Evolutionary conservation across 2,113 vertebrate genomes (phyloP).

Genomic region (Alligator sinensis): DNA sequence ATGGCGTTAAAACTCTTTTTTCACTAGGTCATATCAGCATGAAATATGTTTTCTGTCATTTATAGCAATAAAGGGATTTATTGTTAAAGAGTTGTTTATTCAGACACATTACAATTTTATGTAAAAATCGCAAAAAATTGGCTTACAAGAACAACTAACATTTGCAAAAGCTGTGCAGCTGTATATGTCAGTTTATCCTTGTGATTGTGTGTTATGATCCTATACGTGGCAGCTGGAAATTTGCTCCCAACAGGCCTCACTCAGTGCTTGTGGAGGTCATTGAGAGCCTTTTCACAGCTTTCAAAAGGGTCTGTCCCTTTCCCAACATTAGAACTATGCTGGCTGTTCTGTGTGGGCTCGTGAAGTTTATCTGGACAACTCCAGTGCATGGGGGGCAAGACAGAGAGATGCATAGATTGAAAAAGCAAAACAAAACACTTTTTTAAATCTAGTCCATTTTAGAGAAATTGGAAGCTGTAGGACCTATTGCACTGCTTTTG

Average conservation of each 20-base stretch:
- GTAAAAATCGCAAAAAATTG: conserved; percentile 43
- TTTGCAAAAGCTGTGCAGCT: conserved; percentile 52
- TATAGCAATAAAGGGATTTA: conserved; percentile 54
- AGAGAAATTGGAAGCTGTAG: not conserved
- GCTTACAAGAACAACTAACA: conserved; percentile 24
- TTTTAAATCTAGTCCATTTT: not conserved
- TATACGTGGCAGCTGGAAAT: conserved; percentile 32
- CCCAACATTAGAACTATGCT: not conserved
- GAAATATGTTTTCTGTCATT: conserved; percentile 60
- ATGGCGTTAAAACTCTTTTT: conserved; percentile 41
- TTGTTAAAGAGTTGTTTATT: conserved; percentile 64
- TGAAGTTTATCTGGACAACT: not conserved
- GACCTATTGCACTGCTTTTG: not conserved
- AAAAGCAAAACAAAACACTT: not conserved
- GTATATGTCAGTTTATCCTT: conserved; percentile 57
- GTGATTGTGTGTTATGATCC: conserved; percentile 46
- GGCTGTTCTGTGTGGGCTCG: not conserved
- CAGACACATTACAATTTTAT: conserved; percentile 30
- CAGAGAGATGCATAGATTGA: not conserved
- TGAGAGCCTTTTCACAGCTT: not conserved
- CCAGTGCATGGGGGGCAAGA: not conserved
- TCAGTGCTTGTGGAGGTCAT: conserved; percentile 10
- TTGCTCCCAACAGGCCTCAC: not conserved
- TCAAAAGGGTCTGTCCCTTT: not conserved
- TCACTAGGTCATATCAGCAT: conserved; percentile 37